A percentile compares a stretch with the other conserved stretches of the same genome.
These are phyloP conservation scores for Conomelus anceps DNA, from an alignment of 2,888 invertebrate species.

Conservation along the genomic window DNA sequence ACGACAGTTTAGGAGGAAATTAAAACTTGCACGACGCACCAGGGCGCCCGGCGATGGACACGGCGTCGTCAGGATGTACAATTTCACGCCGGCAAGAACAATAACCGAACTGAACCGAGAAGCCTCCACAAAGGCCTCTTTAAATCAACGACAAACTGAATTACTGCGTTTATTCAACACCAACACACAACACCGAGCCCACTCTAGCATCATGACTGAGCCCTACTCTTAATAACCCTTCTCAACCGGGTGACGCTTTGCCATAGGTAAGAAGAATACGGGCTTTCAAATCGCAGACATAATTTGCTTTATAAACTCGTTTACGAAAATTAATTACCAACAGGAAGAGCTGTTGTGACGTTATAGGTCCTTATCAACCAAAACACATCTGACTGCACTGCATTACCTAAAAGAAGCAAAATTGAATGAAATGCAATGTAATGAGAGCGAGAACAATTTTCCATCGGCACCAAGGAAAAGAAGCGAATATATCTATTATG, in stretches of 20 bases:
- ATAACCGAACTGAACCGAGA: neutral
- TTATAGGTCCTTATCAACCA: neutral
- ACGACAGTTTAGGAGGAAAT: neutral
- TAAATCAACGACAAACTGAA: neutral
- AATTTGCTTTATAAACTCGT: neutral
- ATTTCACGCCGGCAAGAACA: neutral
- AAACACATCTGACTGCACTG: no score
- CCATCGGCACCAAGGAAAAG: no score
- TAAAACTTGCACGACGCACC: neutral
- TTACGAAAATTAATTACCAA: neutral
- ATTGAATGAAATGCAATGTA: no score
- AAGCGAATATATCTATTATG: no score
- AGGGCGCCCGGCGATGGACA: neutral
- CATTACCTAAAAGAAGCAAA: no score
- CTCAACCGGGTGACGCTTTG: neutral
- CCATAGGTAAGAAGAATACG: neutral
- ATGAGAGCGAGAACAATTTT: no score
- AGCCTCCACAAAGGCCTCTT: neutral
- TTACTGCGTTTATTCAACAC: neutral
- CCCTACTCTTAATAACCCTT: neutral
- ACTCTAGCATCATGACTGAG: neutral
- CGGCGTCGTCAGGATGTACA: neutral
- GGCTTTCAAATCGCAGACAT: neutral
- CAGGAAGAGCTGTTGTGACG: neutral
- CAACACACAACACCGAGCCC: neutral